phyloP scores from a whole-genome alignment of 2,797 vertebrate species.

The Microctenopoma steveboyesi region DNA sequence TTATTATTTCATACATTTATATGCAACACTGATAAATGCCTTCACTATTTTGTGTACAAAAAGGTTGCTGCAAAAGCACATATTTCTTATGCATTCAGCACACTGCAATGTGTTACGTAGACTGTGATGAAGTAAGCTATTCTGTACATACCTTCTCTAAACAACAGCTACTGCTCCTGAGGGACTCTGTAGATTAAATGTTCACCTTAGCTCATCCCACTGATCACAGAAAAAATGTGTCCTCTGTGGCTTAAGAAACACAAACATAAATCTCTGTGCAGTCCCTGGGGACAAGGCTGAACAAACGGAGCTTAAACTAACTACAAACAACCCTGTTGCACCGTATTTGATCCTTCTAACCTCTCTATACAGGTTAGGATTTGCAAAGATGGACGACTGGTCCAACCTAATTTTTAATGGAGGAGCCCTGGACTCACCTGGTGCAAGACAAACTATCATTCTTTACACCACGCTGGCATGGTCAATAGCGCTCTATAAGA shows the following conservation, averaged over 20 bases:
- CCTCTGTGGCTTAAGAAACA: slow-evolving; percentile 21
- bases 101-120: background rate
- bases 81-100: background rate
- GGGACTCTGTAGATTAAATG: slow-evolving; percentile 13
- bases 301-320: slow-evolving; percentile 33
- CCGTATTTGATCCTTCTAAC: slow-evolving; percentile 21
- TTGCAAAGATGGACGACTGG: background rate
- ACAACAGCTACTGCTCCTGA: background rate
- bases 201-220: slow-evolving; percentile 4
- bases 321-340: slow-evolving; percentile 26
- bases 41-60: background rate
- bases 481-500: slow-evolving; percentile 54
- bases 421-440: slow-evolving; percentile 8
- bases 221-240: slow-evolving; percentile 1
- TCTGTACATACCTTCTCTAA: slow-evolving; percentile 5
- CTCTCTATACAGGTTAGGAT: slow-evolving; percentile 14
- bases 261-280: slow-evolving; percentile 36
- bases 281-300: slow-evolving; percentile 24
- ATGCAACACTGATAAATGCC: too few relatives aligned
- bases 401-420: background rate
- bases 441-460: slow-evolving; percentile 6
- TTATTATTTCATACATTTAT: background rate
- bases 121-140: background rate
- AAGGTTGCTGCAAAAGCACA: too few relatives aligned
- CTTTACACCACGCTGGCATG: slow-evolving; percentile 15